Percentiles rank a stretch among this genome's conserved stretches.
Conservation (phyloP, 64 coral and sea anemone species). For the Orbicella faveolata region DNA sequence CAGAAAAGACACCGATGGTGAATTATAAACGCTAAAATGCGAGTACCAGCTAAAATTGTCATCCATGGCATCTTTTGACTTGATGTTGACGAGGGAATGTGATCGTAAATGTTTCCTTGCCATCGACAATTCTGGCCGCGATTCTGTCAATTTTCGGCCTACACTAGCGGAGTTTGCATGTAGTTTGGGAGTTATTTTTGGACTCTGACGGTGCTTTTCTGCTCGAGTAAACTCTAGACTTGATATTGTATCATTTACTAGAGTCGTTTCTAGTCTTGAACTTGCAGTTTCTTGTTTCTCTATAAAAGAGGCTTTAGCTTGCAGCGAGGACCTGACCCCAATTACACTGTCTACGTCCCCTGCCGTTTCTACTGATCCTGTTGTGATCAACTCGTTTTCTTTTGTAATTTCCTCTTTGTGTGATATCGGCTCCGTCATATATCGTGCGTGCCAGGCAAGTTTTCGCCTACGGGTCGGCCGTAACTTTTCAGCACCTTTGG, state of each 20-base stretch:
- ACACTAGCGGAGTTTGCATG: not conserved
- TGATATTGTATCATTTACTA: not conserved
- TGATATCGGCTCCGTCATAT: constrained; percentile 1
- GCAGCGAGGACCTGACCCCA: not conserved
- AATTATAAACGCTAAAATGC: constrained; percentile 55
- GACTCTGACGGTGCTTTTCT: not conserved
- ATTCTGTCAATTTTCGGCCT: not conserved
- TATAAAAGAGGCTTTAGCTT: not conserved
- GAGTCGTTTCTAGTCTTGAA: not conserved
- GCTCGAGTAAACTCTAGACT: not conserved
- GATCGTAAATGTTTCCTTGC: constrained; percentile 8
- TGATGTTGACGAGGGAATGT: not conserved
- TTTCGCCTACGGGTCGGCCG: not conserved
- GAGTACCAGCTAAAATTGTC: constrained; percentile 59
- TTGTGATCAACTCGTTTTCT: constrained; percentile 1
- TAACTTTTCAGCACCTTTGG: not conserved
- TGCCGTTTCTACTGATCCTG: not conserved
- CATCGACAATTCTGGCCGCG: not conserved
- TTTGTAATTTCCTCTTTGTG: not conserved
- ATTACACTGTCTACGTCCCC: not conserved
- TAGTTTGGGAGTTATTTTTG: not conserved
- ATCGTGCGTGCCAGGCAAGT: constrained; percentile 22
- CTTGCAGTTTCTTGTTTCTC: not conserved
- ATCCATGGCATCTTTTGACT: not conserved
- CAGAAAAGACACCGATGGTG: constrained; percentile 48